phyloP scores from a whole-genome alignment of 2,888 invertebrate genomes.

The Volucella inanis region DNA sequence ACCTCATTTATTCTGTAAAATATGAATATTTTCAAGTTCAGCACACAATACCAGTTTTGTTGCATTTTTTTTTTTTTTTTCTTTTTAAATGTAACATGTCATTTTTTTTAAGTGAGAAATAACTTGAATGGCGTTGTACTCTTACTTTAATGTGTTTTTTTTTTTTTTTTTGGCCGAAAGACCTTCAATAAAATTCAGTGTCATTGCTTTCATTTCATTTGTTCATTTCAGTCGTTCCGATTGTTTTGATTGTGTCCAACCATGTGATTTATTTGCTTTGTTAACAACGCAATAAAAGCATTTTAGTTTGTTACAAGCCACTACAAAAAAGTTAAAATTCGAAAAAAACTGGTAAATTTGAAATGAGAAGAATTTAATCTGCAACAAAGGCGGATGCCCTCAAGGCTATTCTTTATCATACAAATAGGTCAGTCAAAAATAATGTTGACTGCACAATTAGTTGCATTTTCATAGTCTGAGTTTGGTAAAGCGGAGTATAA shows the following conservation, averaged over 20 bases:
- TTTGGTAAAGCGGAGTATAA: too few species aligned
- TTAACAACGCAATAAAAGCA: not conserved
- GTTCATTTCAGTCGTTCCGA: not conserved
- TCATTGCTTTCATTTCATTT: not conserved
- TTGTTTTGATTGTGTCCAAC: not conserved
- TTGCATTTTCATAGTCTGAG: too few species aligned
- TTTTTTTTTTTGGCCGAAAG: constrained; percentile 17
- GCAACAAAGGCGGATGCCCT: too few species aligned
- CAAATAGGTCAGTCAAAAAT: too few species aligned
- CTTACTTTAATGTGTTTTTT: not conserved
- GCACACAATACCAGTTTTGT: constrained; percentile 39
- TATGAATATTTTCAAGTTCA: constrained; percentile 52
- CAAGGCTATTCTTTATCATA: too few species aligned
- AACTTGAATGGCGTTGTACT: constrained; percentile 46
- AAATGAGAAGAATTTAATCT: too few species aligned
- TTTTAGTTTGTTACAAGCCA: too few species aligned
- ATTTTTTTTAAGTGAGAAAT: constrained; percentile 50
- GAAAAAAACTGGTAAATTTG: too few species aligned
- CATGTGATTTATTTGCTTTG: constrained; percentile 29
- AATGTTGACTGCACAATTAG: too few species aligned
- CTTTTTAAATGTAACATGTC: constrained; percentile 30
- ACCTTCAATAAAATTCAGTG: constrained; percentile 54
- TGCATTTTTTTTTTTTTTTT: not conserved
- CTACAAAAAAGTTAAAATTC: too few species aligned
- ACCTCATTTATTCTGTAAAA: constrained; percentile 6